Evolutionary conservation across 2,888 invertebrate genomes (phyloP).

Genomic region (Cecidostiba fungosa): DNA sequence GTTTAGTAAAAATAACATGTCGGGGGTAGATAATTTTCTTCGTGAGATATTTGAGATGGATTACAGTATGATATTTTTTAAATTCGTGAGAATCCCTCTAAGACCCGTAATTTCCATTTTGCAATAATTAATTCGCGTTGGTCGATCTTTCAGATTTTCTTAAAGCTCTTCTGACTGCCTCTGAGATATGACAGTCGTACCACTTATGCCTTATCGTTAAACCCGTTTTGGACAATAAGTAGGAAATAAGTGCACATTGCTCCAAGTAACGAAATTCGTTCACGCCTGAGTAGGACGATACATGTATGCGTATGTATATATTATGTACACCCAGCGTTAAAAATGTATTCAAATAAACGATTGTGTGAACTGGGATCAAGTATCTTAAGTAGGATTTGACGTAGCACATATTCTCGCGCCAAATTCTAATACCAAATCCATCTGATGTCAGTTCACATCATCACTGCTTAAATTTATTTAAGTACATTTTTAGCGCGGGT

Average conservation of each 20-base stretch:
- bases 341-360: neutral
- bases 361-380: too few relatives aligned
- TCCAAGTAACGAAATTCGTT: conserved; percentile 36
- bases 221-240: neutral
- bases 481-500: neutral
- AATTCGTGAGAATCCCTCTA: neutral
- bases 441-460: too few relatives aligned
- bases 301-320: neutral
- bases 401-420: too few relatives aligned
- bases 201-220: neutral
- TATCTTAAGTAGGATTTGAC: too few relatives aligned
- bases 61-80: neutral
- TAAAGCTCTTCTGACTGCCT: neutral
- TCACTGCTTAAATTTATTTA: too few relatives aligned
- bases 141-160: neutral
- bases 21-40: neutral
- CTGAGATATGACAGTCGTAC: too few relatives aligned
- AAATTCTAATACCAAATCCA: too few relatives aligned
- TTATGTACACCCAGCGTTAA: neutral
- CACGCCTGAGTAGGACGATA: conserved; percentile 19
- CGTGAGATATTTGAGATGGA: neutral
- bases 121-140: neutral
- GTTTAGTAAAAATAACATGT: neutral
- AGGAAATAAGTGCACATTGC: neutral
- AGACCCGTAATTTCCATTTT: neutral